Base-by-base conservation (phyloP, 2,888 invertebrate genomes). In the Cephus sareptanus region DNA sequence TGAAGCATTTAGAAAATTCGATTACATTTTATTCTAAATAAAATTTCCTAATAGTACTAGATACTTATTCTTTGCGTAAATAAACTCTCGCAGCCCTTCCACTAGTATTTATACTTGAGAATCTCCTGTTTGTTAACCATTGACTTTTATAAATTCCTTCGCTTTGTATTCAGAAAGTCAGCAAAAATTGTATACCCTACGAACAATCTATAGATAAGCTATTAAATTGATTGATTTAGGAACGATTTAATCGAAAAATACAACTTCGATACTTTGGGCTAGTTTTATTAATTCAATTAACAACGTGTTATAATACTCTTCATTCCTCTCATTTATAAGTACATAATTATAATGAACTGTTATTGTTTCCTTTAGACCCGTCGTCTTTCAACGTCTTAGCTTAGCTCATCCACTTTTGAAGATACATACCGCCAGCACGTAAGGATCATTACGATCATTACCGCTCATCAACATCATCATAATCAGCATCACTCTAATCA, bases 221-320 rank as follows among this genome's bases (percentile, higher is more conserved):
- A 31, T 69, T 33, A 30, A 34, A n/a, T 30, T 70, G 35, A 74
- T 77, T 68, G 74, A 77, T 77, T 77, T 77, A 77, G 77, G 77
- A 77, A 69, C 37, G 33, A 40, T 77, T 77, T 69, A 77, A 73
- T 77, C 73, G 73, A 77, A 33, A 71, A 71, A 71, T 71, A 78
- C 71, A 80, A 76, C 69, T 75, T 75, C 75, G 79, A 84, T 89
- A 88, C 87, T 90, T 91, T 90, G 91, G 90, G 90, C 90, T 91
- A 91, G 87, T 91, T 91, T 91, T 91, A 91, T 91, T 91, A 90
- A 91, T 91, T 91, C 89, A 91, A 91, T 91, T 90, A 91, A 91
- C 91, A 91, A 91, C 91, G 88, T 90, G 89, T 90, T 91, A 91
- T 91, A 91, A 91, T 91, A 90, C 87, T 91, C 90, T 91, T 91